Evolutionary conservation across 92 coral and sea anemone genomes (phyloP), one percentile per base, ranked within the genome.

Genomic region (Parazoanthus swiftii): DNA sequence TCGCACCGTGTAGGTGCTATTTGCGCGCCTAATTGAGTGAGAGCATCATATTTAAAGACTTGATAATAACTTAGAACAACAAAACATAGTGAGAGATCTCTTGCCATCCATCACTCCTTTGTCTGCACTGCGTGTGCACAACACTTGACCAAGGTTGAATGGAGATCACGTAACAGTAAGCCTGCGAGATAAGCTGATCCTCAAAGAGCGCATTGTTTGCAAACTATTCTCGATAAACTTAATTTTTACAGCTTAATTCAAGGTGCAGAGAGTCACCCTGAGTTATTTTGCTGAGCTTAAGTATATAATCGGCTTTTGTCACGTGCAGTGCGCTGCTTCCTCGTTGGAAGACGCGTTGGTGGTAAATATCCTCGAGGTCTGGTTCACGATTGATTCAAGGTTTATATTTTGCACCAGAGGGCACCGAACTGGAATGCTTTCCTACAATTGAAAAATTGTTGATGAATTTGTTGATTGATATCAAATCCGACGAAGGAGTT

Each of bases 381-480:
- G 71, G 72, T 71, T 66, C 63, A 70, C 37, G 75, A 84, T 71
- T 36, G 25, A 48, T 84, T 84, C 87, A 84, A 72, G 79, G 54
- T 33, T 84, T 84, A 71, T 71, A 26, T 71, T 83, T 51, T 71
- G 29, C 74, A 46, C 37, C 82, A 26, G 67, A 50, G 66, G 82
- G 43, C 66, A 51, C 16, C 86, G 59, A n/a, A 82, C 44, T 70
- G 78, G 59, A 84, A 71, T 70, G 63, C 44, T 29, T 70, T 79
- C 44, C 71, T 84, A 84, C 44, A 84, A 84, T 72, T 84, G 67
- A 46, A 48, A 84, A 48, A 25, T 84, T 51, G 68, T 71, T 84
- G 87, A 84, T 29, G 68, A 44, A 66, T 46, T 50, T 84, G 87
- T 84, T 84, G 87, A 84, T 84, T 84, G 87, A 84, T 71, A 44